phyloP scores from a whole-genome alignment of 1,140 invertebrate species.

The Protaetia brevitarsis region DNA sequence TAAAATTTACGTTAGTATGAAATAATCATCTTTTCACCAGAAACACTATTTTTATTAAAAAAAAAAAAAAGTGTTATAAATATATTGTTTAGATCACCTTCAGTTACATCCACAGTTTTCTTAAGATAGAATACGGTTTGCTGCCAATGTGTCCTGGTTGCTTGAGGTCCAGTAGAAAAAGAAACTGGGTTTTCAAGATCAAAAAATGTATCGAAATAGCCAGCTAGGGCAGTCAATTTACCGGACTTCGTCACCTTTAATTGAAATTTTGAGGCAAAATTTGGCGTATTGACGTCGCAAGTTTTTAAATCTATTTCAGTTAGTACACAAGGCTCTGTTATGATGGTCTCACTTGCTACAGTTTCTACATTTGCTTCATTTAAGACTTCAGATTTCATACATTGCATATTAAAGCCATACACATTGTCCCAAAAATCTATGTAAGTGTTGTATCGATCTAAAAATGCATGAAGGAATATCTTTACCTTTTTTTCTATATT shows the following conservation, averaged over 20 bases:
- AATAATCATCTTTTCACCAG: too few species aligned
- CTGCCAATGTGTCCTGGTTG: slow-evolving; percentile 91
- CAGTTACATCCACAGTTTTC: slow-evolving; percentile 65
- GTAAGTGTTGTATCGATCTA: slow-evolving; percentile 66
- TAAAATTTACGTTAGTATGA: too few species aligned
- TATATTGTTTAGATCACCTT: slow-evolving; percentile 54
- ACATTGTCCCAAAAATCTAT: slow-evolving; percentile 94
- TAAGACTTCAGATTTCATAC: slow-evolving; percentile 85
- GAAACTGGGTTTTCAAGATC: slow-evolving; percentile 64
- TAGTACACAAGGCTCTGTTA: slow-evolving; percentile 68
- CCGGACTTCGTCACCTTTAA: slow-evolving; percentile 69
- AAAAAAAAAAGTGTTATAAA: not conserved
- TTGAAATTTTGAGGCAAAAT: slow-evolving; percentile 76
- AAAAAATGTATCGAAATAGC: slow-evolving; percentile 91
- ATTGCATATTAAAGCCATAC: slow-evolving; percentile 96
- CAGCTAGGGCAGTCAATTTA: slow-evolving; percentile 81
- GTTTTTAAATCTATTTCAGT: slow-evolving; percentile 77
- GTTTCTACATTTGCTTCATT: slow-evolving; percentile 86
- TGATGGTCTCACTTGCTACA: slow-evolving; percentile 71
- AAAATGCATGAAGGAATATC: slow-evolving; percentile 36
- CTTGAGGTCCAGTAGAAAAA: slow-evolving; percentile 73
- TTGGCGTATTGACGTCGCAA: slow-evolving; percentile 75
- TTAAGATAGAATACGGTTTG: slow-evolving; percentile 89
- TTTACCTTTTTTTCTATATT: not conserved
- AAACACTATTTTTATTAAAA: not conserved